These are phyloP conservation scores for Drosophila quinaria DNA, from an alignment of 2,888 invertebrate species.

Conservation along the genomic window DNA sequence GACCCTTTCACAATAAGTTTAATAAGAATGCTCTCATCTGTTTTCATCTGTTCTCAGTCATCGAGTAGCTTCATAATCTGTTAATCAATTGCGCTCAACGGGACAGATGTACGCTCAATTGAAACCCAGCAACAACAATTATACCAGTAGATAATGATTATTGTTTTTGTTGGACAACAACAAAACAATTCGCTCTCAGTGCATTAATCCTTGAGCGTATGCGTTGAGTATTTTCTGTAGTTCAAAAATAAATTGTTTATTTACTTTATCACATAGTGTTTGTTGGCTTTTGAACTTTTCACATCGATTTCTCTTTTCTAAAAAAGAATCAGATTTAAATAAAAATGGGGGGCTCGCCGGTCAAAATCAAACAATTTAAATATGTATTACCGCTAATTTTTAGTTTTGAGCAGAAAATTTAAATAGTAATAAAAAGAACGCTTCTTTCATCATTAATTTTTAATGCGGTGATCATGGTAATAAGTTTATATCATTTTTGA, in stretches of 20 bases:
- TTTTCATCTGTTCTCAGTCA: slow-evolving; percentile 16
- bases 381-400: background rate
- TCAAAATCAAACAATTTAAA: slow-evolving; percentile 2
- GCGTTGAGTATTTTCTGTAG: slow-evolving; percentile 20
- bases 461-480: too few relatives aligned
- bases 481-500: too few relatives aligned
- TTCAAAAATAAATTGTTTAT: slow-evolving; percentile 56
- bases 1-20: slow-evolving; percentile 32
- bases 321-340: slow-evolving; percentile 31
- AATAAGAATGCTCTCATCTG: slow-evolving; percentile 16
- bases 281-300: slow-evolving; percentile 71
- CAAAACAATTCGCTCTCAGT: slow-evolving; percentile 33
- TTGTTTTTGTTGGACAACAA: slow-evolving; percentile 6
- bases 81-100: slow-evolving; percentile 73
- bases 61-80: slow-evolving; percentile 59
- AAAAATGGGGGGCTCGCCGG: slow-evolving; percentile 47
- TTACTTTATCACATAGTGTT: slow-evolving; percentile 57
- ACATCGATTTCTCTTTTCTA: slow-evolving; percentile 21
- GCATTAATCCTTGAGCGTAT: slow-evolving; percentile 71
- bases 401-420: background rate
- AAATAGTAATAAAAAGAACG: background rate
- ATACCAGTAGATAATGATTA: slow-evolving; percentile 34
- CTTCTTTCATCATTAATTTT: too few relatives aligned
- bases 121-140: slow-evolving; percentile 23
- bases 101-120: slow-evolving; percentile 63